A percentile compares a stretch with the other conserved stretches of the same genome.
phyloP scores from a whole-genome alignment of 2,888 invertebrate genomes.

The Dendrolimus pini region DNA sequence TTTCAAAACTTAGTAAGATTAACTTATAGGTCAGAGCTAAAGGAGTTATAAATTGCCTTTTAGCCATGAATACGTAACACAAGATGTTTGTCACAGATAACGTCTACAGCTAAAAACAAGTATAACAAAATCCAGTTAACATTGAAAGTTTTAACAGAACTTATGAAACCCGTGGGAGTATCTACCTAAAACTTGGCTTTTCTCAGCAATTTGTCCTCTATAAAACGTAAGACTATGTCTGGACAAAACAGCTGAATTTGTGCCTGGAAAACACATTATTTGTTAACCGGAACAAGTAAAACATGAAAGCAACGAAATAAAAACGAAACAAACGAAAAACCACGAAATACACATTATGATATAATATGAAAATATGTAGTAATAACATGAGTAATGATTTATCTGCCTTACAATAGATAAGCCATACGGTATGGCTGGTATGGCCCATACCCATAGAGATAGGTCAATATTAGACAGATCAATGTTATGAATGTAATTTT shows the following conservation, averaged over 20 bases:
- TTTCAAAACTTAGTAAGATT: no score
- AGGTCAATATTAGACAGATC: no score
- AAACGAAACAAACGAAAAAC: no score
- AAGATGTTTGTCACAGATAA: conserved; percentile 1
- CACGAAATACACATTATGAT: no score
- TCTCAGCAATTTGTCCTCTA: background rate
- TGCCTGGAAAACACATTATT: background rate
- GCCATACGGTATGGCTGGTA: no score
- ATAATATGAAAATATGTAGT: no score
- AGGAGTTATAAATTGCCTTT: background rate
- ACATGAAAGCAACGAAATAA: no score
- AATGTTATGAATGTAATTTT: no score
- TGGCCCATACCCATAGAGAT: no score
- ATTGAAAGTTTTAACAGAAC: conserved; percentile 3
- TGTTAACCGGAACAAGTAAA: background rate
- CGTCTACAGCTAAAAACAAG: background rate
- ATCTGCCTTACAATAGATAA: no score
- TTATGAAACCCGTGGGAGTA: conserved; percentile 1
- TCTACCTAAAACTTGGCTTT: background rate
- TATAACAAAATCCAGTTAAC: background rate
- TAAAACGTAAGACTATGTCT: background rate
- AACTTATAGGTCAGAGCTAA: conserved; percentile 2
- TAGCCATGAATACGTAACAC: background rate
- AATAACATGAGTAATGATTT: no score
- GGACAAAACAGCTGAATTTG: background rate